These are phyloP conservation scores for Patella caerulea DNA, from an alignment of 2,888 invertebrate genomes.

Conservation along the genomic window DNA sequence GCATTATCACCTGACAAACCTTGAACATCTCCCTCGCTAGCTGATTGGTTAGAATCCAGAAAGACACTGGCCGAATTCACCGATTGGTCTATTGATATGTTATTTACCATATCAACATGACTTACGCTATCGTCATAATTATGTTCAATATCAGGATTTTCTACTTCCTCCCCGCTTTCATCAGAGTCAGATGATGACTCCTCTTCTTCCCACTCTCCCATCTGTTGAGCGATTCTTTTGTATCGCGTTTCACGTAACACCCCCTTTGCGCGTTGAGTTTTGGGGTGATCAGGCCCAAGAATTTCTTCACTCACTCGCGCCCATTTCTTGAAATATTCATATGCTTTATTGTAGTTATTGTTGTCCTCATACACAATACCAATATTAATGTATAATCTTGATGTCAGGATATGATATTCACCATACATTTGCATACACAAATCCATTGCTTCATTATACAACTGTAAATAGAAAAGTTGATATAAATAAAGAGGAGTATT, in stretches of 20 bases:
- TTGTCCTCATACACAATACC: conserved; percentile 70
- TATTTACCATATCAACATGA: conserved; percentile 36
- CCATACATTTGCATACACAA: conserved; percentile 70
- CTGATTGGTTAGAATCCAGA: conserved; percentile 5
- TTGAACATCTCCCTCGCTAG: conserved; percentile 5
- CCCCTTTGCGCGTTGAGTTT: conserved; percentile 68
- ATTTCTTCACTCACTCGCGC: conserved; percentile 68
- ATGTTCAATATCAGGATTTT: conserved; percentile 60
- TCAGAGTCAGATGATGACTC: conserved; percentile 46
- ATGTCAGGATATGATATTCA: conserved; percentile 67
- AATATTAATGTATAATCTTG: conserved; percentile 69
- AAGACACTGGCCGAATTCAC: neutral
- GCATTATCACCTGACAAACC: conserved; percentile 5
- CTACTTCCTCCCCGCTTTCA: conserved; percentile 51
- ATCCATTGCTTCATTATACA: conserved; percentile 69
- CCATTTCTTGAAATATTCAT: conserved; percentile 69
- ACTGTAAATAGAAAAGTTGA: conserved; percentile 47
- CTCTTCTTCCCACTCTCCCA: conserved; percentile 57
- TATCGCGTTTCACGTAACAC: conserved; percentile 67
- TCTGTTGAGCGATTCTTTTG: conserved; percentile 61
- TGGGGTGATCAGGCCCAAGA: conserved; percentile 68
- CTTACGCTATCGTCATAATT: conserved; percentile 60
- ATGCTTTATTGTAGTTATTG: conserved; percentile 68
- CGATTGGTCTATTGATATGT: neutral
- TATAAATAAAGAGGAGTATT: no score